Evolutionary conservation across 2,113 vertebrate species (phyloP), one percentile per base, ranked within the genome.

Genomic region (Upupa epops): DNA sequence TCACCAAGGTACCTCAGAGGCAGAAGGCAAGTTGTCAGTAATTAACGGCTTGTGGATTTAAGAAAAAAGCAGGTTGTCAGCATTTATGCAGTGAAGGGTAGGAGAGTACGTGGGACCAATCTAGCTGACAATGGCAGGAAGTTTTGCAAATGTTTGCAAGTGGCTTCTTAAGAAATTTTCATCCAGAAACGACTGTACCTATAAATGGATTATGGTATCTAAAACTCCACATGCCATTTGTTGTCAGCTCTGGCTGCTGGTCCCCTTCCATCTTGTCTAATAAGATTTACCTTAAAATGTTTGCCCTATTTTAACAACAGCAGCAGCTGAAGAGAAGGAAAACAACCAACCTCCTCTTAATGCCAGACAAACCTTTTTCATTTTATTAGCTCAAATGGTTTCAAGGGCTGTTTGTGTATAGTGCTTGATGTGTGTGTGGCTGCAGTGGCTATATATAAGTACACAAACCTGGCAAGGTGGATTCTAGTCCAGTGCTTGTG

Each of bases 121-220:
- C 66, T 85, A 86, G 87, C 76, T 92, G 92, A 95, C 93, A 92
- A 64, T 40, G 80, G 65, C 74, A 93, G 54, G 29, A 65, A 93
- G 37, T 88, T 87, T 52, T 92, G 69, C 69, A 92, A 73, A 65
- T 94, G 90, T 88, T 90, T 96, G 90, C 95, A 94, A 89, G 88
- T 48, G 68, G 46, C 81, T 87, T 94, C 88, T 96, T 96, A 90
- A 80, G 72, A 95, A 93, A 91, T 46, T 78, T 17, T 84, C 25
- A 71, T 52, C 86, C 49, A 37, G 78, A 95, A 94, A 90, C 10
- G 29, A 77, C 56, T 93, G 52, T 89, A 84, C 51, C 65, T 95
- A 65, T 83, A 94, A 96, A 74, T 83, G 80, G 91, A 92, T 94
- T 95, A 63, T 59, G 54, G 14, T 87, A 94, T 97, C 90, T 93